Evolutionary conservation across 2,113 vertebrate genomes (phyloP), one percentile per base, ranked within the genome.

Genomic region (Origma solitaria): DNA sequence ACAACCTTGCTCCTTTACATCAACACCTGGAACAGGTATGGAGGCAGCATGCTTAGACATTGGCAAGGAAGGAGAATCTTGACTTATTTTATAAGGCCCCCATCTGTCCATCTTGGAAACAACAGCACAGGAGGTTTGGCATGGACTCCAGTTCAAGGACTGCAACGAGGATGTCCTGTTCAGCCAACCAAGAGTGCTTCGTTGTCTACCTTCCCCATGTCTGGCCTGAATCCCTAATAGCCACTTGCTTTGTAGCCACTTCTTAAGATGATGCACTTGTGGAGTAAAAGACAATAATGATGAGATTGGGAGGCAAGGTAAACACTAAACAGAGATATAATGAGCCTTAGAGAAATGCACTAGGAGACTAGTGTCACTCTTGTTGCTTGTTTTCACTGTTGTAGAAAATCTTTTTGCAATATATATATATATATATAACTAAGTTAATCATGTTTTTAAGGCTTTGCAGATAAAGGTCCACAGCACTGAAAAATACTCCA

Each of bases 1-100:
- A 71, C 79, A 80, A 95, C 83, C 80, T 95, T 94, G 51, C 20
- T 91, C 50, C 72, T 91, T 89, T 78, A 56, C 53, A 86, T 53
- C 76, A 84, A 95, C 91, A 95, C 83, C 91, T 96, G 88, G 91
- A 94, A 53, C 31, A 96, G 80, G 82, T 83, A 86, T 50, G 82
- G 44, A 90, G 69, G 30, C 77, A 86, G 58, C 85, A 73, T 30
- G 66, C 61, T 92, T 90, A 82, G 66, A 58, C 38, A 40, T 45
- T 95, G 87, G 79, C 88, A 95, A 90, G 51, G 37, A 96, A 76
- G 53, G 58, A 85, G n/a, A 60, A 30, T 75, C 68, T 58, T 78
- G 51, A 71, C 60, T 78, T 88, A 60, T 73, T 86, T 60, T 47
- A 68, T 64, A 82, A 86, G 50, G 49, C 56, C 35, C 13, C 77